Evolutionary conservation across 2,797 vertebrate genomes (phyloP), one percentile per base, ranked within the genome.

Genomic region (Dendrocincla tyrannina): DNA sequence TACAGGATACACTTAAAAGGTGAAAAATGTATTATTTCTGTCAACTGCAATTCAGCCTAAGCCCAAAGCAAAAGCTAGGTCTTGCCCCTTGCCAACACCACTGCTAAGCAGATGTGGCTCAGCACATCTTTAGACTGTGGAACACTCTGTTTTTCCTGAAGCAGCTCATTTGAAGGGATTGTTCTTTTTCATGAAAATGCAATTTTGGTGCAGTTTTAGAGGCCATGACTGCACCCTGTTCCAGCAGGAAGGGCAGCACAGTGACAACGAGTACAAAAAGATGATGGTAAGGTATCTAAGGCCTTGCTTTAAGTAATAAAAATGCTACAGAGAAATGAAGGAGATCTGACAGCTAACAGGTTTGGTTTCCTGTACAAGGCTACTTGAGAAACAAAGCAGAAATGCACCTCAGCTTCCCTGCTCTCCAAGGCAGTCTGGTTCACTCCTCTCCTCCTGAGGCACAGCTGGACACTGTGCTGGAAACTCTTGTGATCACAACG

Each of bases 301-400:
- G 72, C 85, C 35, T 92, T 74, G 62, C 50, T 93, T 94, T 88
- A 75, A 79, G 69, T 79, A 81, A 82, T 6, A 53, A 90, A 93
- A 91, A 85, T 32, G 88, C 81, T 74, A 59, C n/a, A 89, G 72
- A 94, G 87, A 90, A 91, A 53, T 53, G 66, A 78, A 94, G 81
- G 85, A 78, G 69, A 74, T 39, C 49, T 84, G 81, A 85, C 46
- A 93, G 62, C 44, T 88, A 75, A 53, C 27, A 42, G 7, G 24
- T 68, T 46, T 72, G 83, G 75, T 42, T 46, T 74, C 85, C 89
- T 86, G 67, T 77, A 69, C 75, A 75, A 95, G 25, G 74, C 88
- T 92, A 88, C 35, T 63, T 84, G 73, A 95, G 88, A 91, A 97
- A 73, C 13, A n/a, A 97, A 89, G 64, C 88, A 83, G 50, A 70